These are phyloP conservation scores for Diaperis boleti DNA, from an alignment of 2,888 invertebrate species.

Conservation along the genomic window DNA sequence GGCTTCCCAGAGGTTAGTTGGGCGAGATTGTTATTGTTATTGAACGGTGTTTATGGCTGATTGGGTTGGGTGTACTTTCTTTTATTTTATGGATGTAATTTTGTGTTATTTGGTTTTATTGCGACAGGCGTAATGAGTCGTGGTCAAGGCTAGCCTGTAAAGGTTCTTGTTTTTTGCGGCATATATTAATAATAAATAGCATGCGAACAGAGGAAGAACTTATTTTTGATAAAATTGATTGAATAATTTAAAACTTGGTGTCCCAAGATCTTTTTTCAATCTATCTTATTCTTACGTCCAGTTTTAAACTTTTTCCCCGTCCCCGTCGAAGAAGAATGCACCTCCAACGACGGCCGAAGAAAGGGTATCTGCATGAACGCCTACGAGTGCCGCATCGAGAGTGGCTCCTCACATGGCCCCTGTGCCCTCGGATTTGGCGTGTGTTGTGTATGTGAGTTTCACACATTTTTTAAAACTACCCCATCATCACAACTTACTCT, in stretches of 20 bases:
- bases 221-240: too few relatives aligned
- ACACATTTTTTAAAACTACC: background rate
- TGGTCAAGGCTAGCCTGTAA: too few relatives aligned
- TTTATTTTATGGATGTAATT: too few relatives aligned
- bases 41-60: too few relatives aligned
- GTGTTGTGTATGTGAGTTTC: conserved; percentile 84
- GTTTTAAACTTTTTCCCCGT: conserved; percentile 88
- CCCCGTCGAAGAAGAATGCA: conserved; percentile 84
- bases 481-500: background rate
- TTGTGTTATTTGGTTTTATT: too few relatives aligned
- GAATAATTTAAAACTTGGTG: too few relatives aligned
- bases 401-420: conserved; percentile 78
- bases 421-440: conserved; percentile 89
- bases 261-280: conserved; percentile 8
- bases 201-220: too few relatives aligned
- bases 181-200: too few relatives aligned
- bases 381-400: conserved; percentile 84
- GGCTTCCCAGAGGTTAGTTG: conserved; percentile 53
- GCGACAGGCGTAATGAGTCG: too few relatives aligned
- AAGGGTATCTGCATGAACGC: conserved; percentile 81
- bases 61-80: too few relatives aligned
- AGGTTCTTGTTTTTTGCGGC: too few relatives aligned
- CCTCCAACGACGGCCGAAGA: conserved; percentile 77
- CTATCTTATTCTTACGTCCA: conserved; percentile 58
- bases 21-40: conserved; percentile 1